Evolutionary conservation across 2,113 vertebrate genomes (phyloP).

Genomic region (Bos javanicus): DNA sequence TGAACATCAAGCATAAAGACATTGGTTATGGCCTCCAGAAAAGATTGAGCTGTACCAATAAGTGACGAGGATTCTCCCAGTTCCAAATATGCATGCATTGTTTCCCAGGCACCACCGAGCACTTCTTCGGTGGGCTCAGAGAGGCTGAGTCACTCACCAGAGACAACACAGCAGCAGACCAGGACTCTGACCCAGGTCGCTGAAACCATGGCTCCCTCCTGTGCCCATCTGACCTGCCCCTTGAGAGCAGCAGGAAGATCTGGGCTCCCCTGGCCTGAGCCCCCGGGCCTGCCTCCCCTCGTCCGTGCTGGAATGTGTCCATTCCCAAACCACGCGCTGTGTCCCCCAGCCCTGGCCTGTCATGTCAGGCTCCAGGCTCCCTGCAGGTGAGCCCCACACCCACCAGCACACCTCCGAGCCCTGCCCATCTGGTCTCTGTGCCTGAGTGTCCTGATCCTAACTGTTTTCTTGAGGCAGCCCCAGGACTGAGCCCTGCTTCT

Average conservation of each 20-base stretch:
- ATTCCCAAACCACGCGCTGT: rapidly evolving
- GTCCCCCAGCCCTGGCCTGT: neutral
- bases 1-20: no score
- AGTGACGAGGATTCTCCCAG: no score
- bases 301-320: neutral
- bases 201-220: no score
- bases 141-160: neutral
- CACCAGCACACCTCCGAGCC: neutral
- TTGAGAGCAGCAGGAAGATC: no score
- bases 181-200: neutral
- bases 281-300: neutral
- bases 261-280: neutral
- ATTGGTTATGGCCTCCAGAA: no score
- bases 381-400: rapidly evolving
- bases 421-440: rapidly evolving
- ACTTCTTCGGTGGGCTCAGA: neutral
- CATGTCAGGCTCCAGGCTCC: neutral
- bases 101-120: no score
- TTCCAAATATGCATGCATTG: no score
- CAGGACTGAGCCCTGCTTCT: no score
- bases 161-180: neutral
- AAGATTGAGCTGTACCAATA: no score
- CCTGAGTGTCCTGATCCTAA: neutral
- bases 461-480: neutral
- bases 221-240: no score